Conservation (phyloP, 2,113 vertebrate genomes). For the Centropristis striata region DNA sequence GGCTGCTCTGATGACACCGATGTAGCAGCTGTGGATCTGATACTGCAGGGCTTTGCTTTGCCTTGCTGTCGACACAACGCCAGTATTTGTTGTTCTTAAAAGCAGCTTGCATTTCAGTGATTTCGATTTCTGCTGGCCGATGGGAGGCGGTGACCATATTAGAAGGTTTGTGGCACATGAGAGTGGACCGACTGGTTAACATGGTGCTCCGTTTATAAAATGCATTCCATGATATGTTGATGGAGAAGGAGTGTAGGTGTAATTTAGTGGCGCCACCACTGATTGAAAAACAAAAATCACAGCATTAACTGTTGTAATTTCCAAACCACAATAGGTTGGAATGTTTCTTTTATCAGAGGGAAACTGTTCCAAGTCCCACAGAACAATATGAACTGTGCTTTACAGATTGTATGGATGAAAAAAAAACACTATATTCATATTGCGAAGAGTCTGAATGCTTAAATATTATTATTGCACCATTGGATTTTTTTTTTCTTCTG, state of each 20-base stretch:
- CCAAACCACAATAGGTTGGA: slow-evolving; percentile 42
- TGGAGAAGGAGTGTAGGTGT: slow-evolving; percentile 25
- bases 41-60: slow-evolving; percentile 43
- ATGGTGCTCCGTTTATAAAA: not conserved
- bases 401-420: not conserved
- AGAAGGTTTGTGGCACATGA: not conserved
- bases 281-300: slow-evolving; percentile 38
- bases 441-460: not conserved
- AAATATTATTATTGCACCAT: slow-evolving; percentile 25
- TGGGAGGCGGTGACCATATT: not conserved
- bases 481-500: not conserved
- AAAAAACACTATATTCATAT: not conserved
- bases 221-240: slow-evolving; percentile 31
- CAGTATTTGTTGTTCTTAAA: slow-evolving; percentile 69
- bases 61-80: slow-evolving; percentile 41
- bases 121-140: slow-evolving; percentile 47
- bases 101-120: slow-evolving; percentile 50
- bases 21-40: slow-evolving; percentile 68
- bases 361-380: slow-evolving; percentile 6
- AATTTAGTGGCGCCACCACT: slow-evolving; percentile 26
- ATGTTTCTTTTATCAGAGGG: slow-evolving; percentile 42
- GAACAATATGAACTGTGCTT: slow-evolving; percentile 23
- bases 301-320: slow-evolving; percentile 32
- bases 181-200: not conserved
- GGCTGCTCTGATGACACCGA: slow-evolving; percentile 69